Percentiles rank a stretch among this genome's conserved stretches.
Conservation (phyloP, 2,797 vertebrate genomes). For the Strix occidentalis region DNA sequence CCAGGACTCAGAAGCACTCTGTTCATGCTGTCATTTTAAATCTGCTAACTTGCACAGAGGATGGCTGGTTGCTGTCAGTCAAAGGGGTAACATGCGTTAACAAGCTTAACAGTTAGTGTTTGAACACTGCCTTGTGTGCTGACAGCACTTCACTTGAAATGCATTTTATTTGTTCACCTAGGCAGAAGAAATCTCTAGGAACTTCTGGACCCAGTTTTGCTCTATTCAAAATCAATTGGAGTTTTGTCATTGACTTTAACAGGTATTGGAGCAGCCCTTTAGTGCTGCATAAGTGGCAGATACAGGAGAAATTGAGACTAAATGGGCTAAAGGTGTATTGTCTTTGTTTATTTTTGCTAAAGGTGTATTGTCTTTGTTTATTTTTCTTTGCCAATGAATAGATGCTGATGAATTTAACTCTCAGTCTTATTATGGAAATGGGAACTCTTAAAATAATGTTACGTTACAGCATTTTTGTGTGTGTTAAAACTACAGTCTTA, state of each 20-base stretch:
- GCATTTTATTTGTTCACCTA: conserved; percentile 11
- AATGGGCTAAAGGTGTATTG: neutral
- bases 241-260: conserved; percentile 27
- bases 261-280: neutral
- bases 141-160: neutral
- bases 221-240: conserved; percentile 1
- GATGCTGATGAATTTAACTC: neutral
- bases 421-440: neutral
- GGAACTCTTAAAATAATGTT: neutral
- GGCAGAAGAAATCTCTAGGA: conserved; percentile 2
- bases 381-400: conserved; percentile 21
- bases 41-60: neutral
- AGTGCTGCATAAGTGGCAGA: neutral
- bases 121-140: neutral
- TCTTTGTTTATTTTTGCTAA: conserved; percentile 25
- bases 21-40: neutral
- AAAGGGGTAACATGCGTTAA: neutral
- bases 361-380: conserved; percentile 7
- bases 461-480: neutral
- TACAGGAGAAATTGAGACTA: neutral
- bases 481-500: neutral
- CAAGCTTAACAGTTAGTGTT: neutral
- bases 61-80: conserved; percentile 8
- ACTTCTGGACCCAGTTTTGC: neutral
- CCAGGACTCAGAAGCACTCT: neutral